Base-by-base conservation (phyloP, 2,888 invertebrate genomes). In the Rhopalosiphum nymphaeae region DNA sequence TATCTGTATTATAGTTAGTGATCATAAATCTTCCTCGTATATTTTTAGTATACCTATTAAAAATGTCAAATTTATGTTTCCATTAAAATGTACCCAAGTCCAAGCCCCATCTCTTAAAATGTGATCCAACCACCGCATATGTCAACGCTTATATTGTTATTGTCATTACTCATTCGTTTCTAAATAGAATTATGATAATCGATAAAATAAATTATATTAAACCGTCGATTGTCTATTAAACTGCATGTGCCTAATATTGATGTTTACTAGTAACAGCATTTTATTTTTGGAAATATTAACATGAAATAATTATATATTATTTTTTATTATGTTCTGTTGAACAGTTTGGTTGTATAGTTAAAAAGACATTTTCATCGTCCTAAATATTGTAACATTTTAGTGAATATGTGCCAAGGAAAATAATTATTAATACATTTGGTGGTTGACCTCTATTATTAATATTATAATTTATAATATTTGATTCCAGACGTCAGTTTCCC, bases 321-420 rank as follows among this genome's bases (percentile, higher is more conserved):
- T 78, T 21, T 53, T 53, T 78, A 78, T 21, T 78, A 36, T 25
- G 36, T 9, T 78, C 36, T 3, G 16, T 42, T 7, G 7, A 78
- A 46, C 21, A 21, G 21, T 36, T 21, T 49, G 46, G 56, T 53
- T 9, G 36, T 53, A 89, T 29, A 26, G 78, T 36, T 87, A n/a
- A 53, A n/a, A 78, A 78, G 49, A 53, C 78, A 0, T 53, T 84
- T 91, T 16, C 78, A 16, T 3, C 49, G 29, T 53, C 53, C 78
- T 25, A 53, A 84, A 78, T 46, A 53, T 36, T 56, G n/a, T 56
- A 78, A 36, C 36, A 21, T 78, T 36, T 36, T 78, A 78, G 78
- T 78, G 78, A 85, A 89, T 93, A 85, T 90, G 61, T 85, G 93
- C 90, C 93, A 90, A 93, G 93, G 93, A 93, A 90, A 90, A 90